Conservation (phyloP, 2,797 vertebrate species). For the Eptatretus atami region DNA sequence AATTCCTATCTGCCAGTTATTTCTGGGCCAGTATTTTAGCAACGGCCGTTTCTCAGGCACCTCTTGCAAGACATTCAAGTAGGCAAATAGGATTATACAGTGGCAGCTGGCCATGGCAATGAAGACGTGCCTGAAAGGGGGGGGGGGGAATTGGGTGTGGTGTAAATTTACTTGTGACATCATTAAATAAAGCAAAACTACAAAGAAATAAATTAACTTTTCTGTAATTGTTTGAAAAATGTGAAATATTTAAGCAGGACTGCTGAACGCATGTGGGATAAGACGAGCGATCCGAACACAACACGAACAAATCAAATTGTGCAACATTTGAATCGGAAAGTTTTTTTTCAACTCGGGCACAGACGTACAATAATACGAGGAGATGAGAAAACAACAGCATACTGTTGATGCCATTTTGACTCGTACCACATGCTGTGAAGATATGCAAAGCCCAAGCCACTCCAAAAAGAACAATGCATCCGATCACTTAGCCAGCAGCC, state of each 20-base stretch:
- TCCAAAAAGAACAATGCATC: conserved; percentile 46
- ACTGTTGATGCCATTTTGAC: neutral
- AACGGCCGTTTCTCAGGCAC: conserved; percentile 29
- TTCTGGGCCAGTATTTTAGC: conserved; percentile 45
- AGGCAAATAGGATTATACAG: conserved; percentile 26
- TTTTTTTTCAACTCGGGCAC: neutral
- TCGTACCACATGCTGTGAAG: conserved; percentile 63
- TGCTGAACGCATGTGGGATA: too few relatives aligned
- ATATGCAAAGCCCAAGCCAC: conserved; percentile 43
- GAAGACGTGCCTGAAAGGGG: conserved; percentile 38
- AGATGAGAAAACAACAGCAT: too few relatives aligned
- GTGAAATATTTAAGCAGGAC: too few relatives aligned
- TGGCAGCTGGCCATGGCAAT: conserved; percentile 54
- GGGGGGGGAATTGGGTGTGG: neutral
- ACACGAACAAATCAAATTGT: too few relatives aligned
- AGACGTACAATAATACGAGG: neutral
- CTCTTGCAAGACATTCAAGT: conserved; percentile 32
- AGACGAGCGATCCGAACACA: too few relatives aligned
- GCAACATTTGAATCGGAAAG: too few relatives aligned
- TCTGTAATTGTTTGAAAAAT: too few relatives aligned
- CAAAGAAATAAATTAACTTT: too few relatives aligned
- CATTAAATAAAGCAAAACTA: too few relatives aligned
- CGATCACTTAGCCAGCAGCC: conserved; percentile 59
- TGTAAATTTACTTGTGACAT: too few relatives aligned
- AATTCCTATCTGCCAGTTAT: conserved; percentile 27